A percentile compares a stretch with the other conserved stretches of the same genome.
Conservation (phyloP, 2,888 invertebrate genomes). For the Sabatieria punctata region DNA sequence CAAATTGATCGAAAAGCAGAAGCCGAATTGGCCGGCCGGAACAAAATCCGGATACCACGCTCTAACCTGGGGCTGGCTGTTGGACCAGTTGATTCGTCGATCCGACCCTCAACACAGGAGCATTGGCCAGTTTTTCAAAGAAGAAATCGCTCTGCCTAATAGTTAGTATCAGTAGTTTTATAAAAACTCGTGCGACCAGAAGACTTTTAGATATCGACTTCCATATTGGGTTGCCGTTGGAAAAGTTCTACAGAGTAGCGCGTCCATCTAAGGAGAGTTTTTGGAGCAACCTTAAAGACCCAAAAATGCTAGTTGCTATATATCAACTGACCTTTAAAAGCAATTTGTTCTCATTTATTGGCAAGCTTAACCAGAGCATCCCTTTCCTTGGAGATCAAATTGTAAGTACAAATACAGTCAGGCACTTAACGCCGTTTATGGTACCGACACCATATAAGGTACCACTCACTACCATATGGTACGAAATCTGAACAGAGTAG, state of each 20-base stretch:
- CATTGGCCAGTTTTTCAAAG: constrained; percentile 28
- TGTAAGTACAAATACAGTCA: too few relatives aligned
- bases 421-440: too few relatives aligned
- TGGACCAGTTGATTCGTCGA: constrained; percentile 33
- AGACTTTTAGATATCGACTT: constrained; percentile 29
- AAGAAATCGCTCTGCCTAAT: constrained; percentile 28
- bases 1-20: constrained; percentile 23
- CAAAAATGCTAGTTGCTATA: too few relatives aligned
- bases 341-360: too few relatives aligned
- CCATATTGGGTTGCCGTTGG: constrained; percentile 25
- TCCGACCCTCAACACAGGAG: constrained; percentile 29
- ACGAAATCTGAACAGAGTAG: too few relatives aligned
- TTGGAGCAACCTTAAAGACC: not conserved
- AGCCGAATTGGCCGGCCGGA: constrained; percentile 28
- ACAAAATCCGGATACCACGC: constrained; percentile 34
- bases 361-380: too few relatives aligned
- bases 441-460: too few relatives aligned
- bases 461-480: too few relatives aligned
- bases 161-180: too few relatives aligned
- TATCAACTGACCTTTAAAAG: too few relatives aligned
- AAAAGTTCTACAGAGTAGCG: constrained; percentile 21
- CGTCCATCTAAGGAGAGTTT: constrained; percentile 11
- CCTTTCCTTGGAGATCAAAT: too few relatives aligned
- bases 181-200: too few relatives aligned
- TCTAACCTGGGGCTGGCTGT: constrained; percentile 34